phyloP scores from a whole-genome alignment of 1,140 invertebrate genomes.

The Camponotus floridanus region DNA sequence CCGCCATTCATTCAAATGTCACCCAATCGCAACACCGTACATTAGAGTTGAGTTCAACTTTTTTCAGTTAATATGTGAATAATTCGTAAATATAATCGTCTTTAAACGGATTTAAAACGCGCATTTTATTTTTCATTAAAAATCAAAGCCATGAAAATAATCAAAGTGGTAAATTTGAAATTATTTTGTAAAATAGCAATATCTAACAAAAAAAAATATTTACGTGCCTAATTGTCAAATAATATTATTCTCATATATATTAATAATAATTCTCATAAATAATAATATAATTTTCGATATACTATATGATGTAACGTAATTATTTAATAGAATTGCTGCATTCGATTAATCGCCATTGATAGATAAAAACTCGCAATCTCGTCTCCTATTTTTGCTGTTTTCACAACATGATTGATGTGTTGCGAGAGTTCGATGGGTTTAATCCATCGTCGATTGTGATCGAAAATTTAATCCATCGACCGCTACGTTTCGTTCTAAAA shows the following conservation, averaged over 20 bases:
- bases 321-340: conserved; percentile 3
- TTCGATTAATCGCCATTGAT: background rate
- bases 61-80: background rate
- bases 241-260: background rate
- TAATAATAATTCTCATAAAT: background rate
- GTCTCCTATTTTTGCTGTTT: conserved; percentile 11
- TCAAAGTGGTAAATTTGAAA: too few relatives aligned
- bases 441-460: conserved; percentile 25
- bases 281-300: background rate
- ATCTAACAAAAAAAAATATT: too few relatives aligned
- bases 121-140: background rate
- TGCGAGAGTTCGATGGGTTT: conserved; percentile 22
- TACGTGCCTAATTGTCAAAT: background rate
- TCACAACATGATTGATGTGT: conserved; percentile 33
- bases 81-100: background rate
- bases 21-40: conserved; percentile 68
- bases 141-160: too few relatives aligned
- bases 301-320: background rate
- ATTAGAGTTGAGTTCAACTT: background rate
- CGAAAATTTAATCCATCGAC: conserved; percentile 42
- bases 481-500: conserved; percentile 45
- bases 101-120: background rate
- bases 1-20: conserved; percentile 75
- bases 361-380: conserved; percentile 19
- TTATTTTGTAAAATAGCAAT: too few relatives aligned